Evolutionary conservation across 2,888 invertebrate species (phyloP), one percentile per base, ranked within the genome.

Genomic region (Conchocele bisecta): DNA sequence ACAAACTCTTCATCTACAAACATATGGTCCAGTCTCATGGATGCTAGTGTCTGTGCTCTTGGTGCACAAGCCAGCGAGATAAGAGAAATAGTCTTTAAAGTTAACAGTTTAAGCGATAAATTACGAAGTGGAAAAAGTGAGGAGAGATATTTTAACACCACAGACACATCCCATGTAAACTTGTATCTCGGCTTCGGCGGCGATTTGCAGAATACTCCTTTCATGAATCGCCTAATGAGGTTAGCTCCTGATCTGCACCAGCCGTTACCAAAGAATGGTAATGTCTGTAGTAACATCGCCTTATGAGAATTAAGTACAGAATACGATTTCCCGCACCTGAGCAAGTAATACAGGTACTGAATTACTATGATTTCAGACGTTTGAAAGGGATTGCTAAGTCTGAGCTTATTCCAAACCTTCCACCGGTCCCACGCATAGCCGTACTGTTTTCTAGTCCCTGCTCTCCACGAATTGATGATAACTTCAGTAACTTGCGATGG

Each of bases 371-470:
- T 44, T 65, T 67, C 63, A 63, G 44, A 35, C 41, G 56, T 50
- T 31, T 15, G n/a, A 61, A 72, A 22, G 37, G 69, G 54, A 78
- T 64, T 22, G 7, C 56, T 29, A 28, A 44, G 26, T 57, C 63
- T 33, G 65, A 24, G 41, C 66, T 29, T 28, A 63, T 58, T 54
- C 65, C 76, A 76, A 65, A 65, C 22, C 28, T 42, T 35, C 72
- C 68, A 75, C n/a, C 20, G 54, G 56, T 37, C 53, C 75, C 71
- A 72, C 20, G 64, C 63, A 17, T 28, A 42, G 4, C 35, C 33
- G n/a, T 70, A 75, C 28, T 74, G 69, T 35, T 75, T 70, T n/a
- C 24, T 17, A 35, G 71, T 67, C 11, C 58, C 61, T 57, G 31
- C 3, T 39, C 60, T 41, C 71, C 69, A 65, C 13, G 39, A 56